A percentile compares a stretch with the other conserved stretches of the same genome.
Conservation (phyloP, 2,797 vertebrate genomes). For the Nyctibius grandis region DNA sequence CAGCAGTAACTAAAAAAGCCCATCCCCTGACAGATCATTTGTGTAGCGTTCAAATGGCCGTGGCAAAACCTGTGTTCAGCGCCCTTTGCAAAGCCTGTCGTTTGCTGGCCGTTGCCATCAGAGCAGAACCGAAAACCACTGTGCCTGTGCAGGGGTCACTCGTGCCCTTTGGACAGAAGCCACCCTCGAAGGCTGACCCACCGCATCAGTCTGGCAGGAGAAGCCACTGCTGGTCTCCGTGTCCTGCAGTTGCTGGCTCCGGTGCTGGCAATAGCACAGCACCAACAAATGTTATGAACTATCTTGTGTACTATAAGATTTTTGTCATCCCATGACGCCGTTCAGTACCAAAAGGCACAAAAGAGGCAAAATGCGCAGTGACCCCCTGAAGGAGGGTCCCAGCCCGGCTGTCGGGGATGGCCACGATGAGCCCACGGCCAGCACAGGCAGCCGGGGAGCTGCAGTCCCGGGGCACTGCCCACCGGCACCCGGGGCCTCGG, state of each 20-base stretch:
- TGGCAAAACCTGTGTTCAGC: neutral
- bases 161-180: neutral
- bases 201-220: neutral
- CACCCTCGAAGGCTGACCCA: neutral
- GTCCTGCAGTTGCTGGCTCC: neutral
- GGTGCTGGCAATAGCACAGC: neutral
- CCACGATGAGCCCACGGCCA: fast-evolving
- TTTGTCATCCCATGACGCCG: neutral
- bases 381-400: neutral
- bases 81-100: neutral
- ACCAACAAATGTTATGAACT: neutral
- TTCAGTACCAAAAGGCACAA: neutral
- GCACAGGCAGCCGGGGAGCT: neutral
- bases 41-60: neutral
- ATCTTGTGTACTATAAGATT: neutral
- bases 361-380: neutral
- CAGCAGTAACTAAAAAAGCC: neutral
- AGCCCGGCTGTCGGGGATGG: neutral
- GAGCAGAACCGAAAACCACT: neutral
- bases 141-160: neutral
- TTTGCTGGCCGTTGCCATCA: neutral
- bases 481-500: fast-evolving
- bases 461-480: neutral
- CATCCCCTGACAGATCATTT: neutral
- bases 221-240: neutral